A percentile compares a stretch with the other conserved stretches of the same genome.
Conservation (phyloP, 2,797 vertebrate genomes). For the Karalla daura region DNA sequence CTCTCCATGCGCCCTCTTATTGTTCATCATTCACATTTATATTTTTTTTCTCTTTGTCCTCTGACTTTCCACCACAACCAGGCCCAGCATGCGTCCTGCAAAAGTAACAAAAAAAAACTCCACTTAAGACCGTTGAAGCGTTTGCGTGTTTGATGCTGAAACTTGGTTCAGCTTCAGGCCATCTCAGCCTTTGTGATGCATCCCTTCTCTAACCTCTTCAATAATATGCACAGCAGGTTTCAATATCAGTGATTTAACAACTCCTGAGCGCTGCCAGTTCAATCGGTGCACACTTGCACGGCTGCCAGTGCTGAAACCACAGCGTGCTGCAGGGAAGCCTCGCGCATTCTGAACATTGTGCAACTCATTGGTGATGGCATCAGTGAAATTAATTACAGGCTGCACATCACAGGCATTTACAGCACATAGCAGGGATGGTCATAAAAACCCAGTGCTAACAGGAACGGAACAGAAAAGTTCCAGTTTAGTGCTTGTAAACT, state of each 20-base stretch:
- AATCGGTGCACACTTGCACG: slow-evolving; percentile 21
- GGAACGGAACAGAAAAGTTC: slow-evolving; percentile 26
- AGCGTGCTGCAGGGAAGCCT: slow-evolving; percentile 17
- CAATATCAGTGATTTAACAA: slow-evolving; percentile 16
- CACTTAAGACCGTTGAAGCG: not conserved
- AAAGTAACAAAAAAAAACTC: not conserved
- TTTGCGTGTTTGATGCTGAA: not conserved
- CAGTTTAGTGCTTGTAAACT: slow-evolving; percentile 31
- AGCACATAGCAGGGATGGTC: slow-evolving; percentile 25
- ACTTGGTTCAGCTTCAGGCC: not conserved
- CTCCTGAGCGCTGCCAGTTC: slow-evolving; percentile 23
- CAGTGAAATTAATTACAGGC: slow-evolving; percentile 48
- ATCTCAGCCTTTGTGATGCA: slow-evolving; percentile 8
- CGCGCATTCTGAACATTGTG: slow-evolving; percentile 30
- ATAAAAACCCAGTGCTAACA: slow-evolving; percentile 33
- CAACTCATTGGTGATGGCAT: slow-evolving; percentile 41
- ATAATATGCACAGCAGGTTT: slow-evolving; percentile 23
- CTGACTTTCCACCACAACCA: not conserved
- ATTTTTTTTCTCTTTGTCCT: not conserved
- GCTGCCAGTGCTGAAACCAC: slow-evolving; percentile 21
- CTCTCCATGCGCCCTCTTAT: too few relatives aligned
- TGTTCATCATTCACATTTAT: too few relatives aligned
- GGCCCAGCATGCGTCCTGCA: slow-evolving; percentile 14
- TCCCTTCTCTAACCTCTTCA: slow-evolving; percentile 9
- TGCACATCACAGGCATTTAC: slow-evolving; percentile 33